These are phyloP conservation scores for Tachysurus fulvidraco DNA, from an alignment of 2,113 vertebrate species.

Conservation along the genomic window DNA sequence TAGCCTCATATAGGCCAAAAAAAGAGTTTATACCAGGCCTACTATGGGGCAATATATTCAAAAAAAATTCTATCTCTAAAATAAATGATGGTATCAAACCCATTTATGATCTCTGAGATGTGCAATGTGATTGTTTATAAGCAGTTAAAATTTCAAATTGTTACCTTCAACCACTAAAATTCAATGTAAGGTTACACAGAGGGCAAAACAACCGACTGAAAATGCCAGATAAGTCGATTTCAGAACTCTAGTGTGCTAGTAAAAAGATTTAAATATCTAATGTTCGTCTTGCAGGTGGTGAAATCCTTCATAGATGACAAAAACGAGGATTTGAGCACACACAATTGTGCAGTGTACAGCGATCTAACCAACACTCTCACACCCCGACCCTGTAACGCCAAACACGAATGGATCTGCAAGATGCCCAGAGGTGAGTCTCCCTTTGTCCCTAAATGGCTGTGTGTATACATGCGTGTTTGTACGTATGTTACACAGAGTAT, in stretches of 20 bases:
- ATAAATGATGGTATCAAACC: too few species aligned
- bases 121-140: too few species aligned
- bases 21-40: not conserved
- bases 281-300: constrained; percentile 75
- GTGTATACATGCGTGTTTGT: not conserved
- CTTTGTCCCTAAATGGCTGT: not conserved
- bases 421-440: constrained; percentile 79
- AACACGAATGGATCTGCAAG: constrained; percentile 94
- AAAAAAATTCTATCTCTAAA: too few species aligned
- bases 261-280: not conserved
- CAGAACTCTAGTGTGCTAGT: too few species aligned
- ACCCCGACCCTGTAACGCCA: constrained; percentile 79
- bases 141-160: too few species aligned
- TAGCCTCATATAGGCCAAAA: not conserved
- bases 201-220: too few species aligned
- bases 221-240: too few species aligned
- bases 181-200: too few species aligned
- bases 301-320: constrained; percentile 83
- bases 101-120: too few species aligned
- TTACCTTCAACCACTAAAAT: too few species aligned
- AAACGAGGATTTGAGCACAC: constrained; percentile 79
- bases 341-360: constrained; percentile 83
- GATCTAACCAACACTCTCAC: constrained; percentile 73
- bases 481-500: not conserved
- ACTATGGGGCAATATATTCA: too few species aligned